A percentile compares a stretch with the other conserved stretches of the same genome.
phyloP scores from a whole-genome alignment of 2,113 vertebrate species.

The Pseudonaja textilis region DNA sequence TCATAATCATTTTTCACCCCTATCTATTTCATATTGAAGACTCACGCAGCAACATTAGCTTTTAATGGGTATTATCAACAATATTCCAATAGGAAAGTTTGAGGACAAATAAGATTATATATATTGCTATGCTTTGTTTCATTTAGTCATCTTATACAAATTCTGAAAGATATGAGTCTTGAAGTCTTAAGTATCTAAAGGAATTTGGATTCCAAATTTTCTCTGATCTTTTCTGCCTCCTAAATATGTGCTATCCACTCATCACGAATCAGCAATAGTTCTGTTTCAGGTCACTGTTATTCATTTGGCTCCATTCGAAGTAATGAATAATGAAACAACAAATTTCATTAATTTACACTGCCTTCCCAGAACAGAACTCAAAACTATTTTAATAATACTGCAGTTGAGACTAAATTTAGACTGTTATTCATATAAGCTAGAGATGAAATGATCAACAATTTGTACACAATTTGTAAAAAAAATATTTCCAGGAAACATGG shows the following conservation, averaged over 20 bases:
- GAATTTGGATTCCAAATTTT: background rate
- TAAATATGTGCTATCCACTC: background rate
- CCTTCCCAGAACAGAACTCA: background rate
- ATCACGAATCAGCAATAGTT: background rate
- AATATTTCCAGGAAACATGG: background rate
- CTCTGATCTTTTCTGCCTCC: background rate
- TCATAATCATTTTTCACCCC: background rate
- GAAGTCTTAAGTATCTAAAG: background rate
- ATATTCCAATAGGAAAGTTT: background rate
- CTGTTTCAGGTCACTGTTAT: background rate
- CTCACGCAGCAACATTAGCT: background rate
- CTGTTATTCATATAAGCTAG: background rate
- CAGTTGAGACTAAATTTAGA: background rate
- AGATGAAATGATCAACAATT: background rate
- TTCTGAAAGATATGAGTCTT: background rate
- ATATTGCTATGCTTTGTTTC: background rate
- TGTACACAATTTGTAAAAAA: background rate
- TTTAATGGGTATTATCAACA: background rate
- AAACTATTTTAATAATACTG: background rate
- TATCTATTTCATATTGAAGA: background rate
- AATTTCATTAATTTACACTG: background rate
- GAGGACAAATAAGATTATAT: background rate
- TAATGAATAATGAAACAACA: background rate
- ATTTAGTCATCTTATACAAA: background rate
- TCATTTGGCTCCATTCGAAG: background rate